phyloP scores from a whole-genome alignment of 2,113 vertebrate species.

The Origma solitaria region DNA sequence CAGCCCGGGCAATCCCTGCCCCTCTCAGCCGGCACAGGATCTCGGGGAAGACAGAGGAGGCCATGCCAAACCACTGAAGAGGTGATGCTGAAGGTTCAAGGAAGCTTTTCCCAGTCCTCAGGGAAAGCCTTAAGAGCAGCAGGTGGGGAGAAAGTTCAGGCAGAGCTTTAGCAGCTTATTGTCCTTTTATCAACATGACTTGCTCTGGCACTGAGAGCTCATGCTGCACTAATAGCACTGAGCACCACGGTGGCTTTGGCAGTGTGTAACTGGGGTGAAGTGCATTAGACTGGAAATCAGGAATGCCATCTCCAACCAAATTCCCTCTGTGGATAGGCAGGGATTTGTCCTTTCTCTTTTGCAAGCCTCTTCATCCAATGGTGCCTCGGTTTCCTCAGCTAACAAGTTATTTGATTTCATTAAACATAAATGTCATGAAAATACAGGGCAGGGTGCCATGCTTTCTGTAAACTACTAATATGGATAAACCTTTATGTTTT shows the following conservation, averaged over 20 bases:
- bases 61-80: accelerated
- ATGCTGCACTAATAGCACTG: accelerated
- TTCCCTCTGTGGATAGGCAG: neutral
- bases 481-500: neutral
- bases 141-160: neutral
- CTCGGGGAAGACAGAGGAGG: neutral
- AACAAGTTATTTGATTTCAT: neutral
- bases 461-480: neutral
- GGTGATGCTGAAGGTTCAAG: neutral
- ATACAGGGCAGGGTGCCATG: neutral
- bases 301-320: neutral
- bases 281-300: neutral
- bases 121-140: neutral
- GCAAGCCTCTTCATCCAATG: neutral
- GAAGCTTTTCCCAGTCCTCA: neutral
- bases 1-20: accelerated
- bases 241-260: neutral
- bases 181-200: neutral
- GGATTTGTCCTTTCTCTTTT: neutral
- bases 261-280: accelerated
- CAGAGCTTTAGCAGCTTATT: neutral
- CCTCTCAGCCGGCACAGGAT: accelerated
- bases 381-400: neutral
- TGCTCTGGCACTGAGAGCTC: neutral
- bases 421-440: neutral